Conservation (phyloP, 2,888 invertebrate species). For the Euplagia quadripunctaria region DNA sequence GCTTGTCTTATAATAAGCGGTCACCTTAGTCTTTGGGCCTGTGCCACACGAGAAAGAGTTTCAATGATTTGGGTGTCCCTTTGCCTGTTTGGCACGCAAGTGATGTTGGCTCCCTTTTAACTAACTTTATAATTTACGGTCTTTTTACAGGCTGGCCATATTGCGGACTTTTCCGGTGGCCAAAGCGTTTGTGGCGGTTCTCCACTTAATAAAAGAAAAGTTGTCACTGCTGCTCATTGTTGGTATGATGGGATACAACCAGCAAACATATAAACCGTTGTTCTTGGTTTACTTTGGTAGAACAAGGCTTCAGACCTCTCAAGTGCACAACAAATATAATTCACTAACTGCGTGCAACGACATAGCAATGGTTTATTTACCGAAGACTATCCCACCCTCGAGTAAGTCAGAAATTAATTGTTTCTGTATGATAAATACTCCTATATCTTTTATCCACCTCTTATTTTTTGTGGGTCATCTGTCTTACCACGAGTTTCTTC, state of each 20-base stretch:
- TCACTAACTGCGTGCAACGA: conserved; percentile 63
- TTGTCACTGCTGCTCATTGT: conserved; percentile 68
- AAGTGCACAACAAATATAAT: conserved; percentile 62
- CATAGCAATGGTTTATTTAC: conserved; percentile 61
- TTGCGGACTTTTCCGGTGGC: conserved; percentile 42
- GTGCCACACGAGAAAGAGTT: background rate
- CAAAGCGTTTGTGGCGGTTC: conserved; percentile 63
- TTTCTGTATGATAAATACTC: background rate
- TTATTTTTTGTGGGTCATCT: background rate
- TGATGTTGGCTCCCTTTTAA: too few species aligned
- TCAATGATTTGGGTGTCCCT: background rate
- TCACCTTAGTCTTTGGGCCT: too few species aligned
- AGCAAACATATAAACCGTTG: conserved; percentile 61
- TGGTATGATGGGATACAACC: conserved; percentile 65
- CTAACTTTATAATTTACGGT: background rate
- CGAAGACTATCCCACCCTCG: conserved; percentile 39
- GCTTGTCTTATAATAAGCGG: too few species aligned
- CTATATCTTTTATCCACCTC: background rate
- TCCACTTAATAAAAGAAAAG: conserved; percentile 50
- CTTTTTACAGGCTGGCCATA: conserved; percentile 56
- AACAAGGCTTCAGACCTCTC: conserved; percentile 54
- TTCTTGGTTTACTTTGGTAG: conserved; percentile 69
- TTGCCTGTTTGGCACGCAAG: background rate
- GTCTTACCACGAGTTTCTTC: background rate
- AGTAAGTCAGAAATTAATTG: conserved; percentile 44